Percentiles rank a stretch among this genome's conserved stretches.
Evolutionary conservation across 2,888 invertebrate species (phyloP).

Genomic region (Phyllotreta cruciferae): DNA sequence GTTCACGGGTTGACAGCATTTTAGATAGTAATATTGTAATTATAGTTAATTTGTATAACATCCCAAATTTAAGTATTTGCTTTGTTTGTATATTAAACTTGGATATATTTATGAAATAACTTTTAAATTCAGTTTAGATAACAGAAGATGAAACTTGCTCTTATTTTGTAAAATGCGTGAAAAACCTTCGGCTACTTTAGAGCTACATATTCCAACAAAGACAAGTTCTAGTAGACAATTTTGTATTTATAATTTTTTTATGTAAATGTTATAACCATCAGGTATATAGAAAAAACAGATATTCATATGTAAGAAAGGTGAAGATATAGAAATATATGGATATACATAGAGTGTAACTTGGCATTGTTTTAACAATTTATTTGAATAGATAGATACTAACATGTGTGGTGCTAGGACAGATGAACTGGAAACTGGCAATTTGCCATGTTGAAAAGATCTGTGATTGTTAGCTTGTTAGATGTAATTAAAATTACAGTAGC

Average conservation of each 20-base stretch:
- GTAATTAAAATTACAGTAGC: conserved; percentile 39
- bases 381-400: conserved; percentile 32
- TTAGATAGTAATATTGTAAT: too few species aligned
- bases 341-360: conserved; percentile 17
- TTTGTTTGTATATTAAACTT: too few species aligned
- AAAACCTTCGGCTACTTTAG: background rate
- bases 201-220: conserved; percentile 1
- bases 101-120: too few species aligned
- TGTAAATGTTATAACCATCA: conserved; percentile 13
- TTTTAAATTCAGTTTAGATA: too few species aligned
- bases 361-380: conserved; percentile 25
- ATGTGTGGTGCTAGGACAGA: conserved; percentile 45
- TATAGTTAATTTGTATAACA: too few species aligned
- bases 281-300: conserved; percentile 2
- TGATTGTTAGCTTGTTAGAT: conserved; percentile 49
- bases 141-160: too few species aligned
- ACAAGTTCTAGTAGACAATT: conserved; percentile 4
- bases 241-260: conserved; percentile 16
- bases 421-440: conserved; percentile 43
- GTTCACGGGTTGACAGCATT: too few species aligned
- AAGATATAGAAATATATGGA: conserved; percentile 8
- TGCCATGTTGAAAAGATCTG: conserved; percentile 47
- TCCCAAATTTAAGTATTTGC: too few species aligned
- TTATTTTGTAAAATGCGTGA: too few species aligned
- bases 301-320: background rate